Base-by-base conservation (phyloP, 2,888 invertebrate genomes). In the Cantharis nigra region DNA sequence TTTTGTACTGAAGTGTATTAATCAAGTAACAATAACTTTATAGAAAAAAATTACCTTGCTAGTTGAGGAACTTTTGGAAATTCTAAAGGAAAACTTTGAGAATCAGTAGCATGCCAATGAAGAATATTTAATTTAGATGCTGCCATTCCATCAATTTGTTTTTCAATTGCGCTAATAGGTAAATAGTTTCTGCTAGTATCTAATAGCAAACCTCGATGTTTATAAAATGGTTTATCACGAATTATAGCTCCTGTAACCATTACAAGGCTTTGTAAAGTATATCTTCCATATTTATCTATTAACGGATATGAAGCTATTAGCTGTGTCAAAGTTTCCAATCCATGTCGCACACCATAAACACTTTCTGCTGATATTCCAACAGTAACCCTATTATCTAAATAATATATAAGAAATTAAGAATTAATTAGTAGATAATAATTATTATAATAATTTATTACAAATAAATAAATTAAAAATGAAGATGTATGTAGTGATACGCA, bases 51-150 rank as follows among this genome's bases (percentile, higher is more conserved):
- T 89, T 26, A 95, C 92, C 91, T 92, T 1, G 94, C 92, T 89
- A 96, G 91, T 83, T 94, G 92, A 0, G 95, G 96, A 18, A 94
- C 91, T 63, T 93, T 90, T n/a, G 90, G 90, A 0, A 94, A 93
- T 84, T 95, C 94, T 84, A 97, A 90, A 0, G 98, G 98, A 88
- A 98, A 98, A 83, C 97, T 97, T 82, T 98, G 97, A 0, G 96
- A 93, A 88, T 98, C 98, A 0, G 95, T 95, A 0, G 93, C 93
- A 86, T 96, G 96, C 97, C 98, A 98, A 86, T 98, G 98, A 67
- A 98, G 92, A 0, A 97, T 95, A 86, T 98, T 98, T 90, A 98
- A 89, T 88, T 98, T 98, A 70, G 94, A 94, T 16, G 95, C 91
- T 1, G 95, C 94, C 95, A 98, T 96, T 1, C 93, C 97, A 83